A percentile compares a stretch with the other conserved stretches of the same genome.
These are phyloP conservation scores for Ganaspis brasiliensis DNA, from an alignment of 2,888 invertebrate species.

Conservation along the genomic window DNA sequence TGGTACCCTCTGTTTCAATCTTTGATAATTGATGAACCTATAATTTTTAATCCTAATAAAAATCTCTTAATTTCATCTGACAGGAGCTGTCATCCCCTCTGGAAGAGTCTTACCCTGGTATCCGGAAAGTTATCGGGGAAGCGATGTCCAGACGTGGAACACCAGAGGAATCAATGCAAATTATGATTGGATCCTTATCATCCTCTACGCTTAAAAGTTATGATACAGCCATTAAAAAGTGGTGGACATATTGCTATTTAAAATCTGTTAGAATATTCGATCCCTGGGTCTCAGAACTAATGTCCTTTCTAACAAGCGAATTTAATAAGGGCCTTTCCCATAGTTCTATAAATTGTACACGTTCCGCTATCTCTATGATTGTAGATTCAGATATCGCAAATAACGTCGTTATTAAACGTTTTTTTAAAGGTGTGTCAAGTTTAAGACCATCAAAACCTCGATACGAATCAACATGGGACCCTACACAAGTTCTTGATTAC, in stretches of 20 bases:
- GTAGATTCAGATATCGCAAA: conserved; percentile 44
- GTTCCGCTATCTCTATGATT: conserved; percentile 54
- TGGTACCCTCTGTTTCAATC: conserved; percentile 53
- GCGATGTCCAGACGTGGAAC: conserved; percentile 52
- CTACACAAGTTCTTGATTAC: conserved; percentile 55
- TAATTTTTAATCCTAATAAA: conserved; percentile 31
- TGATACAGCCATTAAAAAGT: conserved; percentile 57
- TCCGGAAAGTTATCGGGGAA: conserved; percentile 60
- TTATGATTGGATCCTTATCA: conserved; percentile 59
- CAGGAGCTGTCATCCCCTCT: conserved; percentile 44
- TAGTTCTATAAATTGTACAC: conserved; percentile 54
- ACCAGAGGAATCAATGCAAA: conserved; percentile 50
- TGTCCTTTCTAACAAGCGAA: background rate
- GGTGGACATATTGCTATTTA: conserved; percentile 59
- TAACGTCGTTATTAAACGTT: conserved; percentile 35
- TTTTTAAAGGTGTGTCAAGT: conserved; percentile 50
- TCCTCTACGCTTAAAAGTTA: conserved; percentile 60
- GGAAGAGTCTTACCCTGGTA: conserved; percentile 47
- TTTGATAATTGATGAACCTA: conserved; percentile 1
- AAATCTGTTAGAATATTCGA: background rate
- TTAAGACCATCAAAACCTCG: conserved; percentile 47
- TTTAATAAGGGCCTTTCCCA: conserved; percentile 33
- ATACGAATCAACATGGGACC: conserved; percentile 53
- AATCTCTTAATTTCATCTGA: conserved; percentile 44
- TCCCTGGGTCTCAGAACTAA: background rate